phyloP scores from a whole-genome alignment of 2,797 vertebrate genomes.

The Paedocypris micromegethes region DNA sequence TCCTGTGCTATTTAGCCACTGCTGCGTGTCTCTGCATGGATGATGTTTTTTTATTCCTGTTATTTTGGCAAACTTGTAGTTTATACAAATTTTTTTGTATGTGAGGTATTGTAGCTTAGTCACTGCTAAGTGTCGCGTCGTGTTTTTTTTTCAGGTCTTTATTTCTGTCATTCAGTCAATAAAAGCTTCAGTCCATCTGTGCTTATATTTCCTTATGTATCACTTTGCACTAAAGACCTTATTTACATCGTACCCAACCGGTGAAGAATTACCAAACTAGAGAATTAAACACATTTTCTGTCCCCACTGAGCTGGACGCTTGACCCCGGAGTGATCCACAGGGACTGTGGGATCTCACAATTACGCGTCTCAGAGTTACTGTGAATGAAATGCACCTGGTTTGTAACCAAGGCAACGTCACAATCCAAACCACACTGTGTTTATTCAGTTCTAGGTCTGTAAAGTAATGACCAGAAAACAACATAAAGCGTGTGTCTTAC shows the following conservation, averaged over 20 bases:
- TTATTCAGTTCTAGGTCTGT: neutral
- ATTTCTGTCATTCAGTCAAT: too few species aligned
- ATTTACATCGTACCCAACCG: neutral
- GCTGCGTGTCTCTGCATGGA: too few species aligned
- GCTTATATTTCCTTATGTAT: neutral
- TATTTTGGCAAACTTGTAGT: too few species aligned
- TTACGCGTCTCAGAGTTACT: constrained; percentile 8
- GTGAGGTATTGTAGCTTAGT: too few species aligned
- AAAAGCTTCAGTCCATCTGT: too few species aligned
- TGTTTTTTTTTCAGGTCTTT: too few species aligned
- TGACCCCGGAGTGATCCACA: constrained; percentile 11
- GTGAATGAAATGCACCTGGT: constrained; percentile 6
- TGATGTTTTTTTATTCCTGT: too few species aligned
- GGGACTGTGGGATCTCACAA: constrained; percentile 9
- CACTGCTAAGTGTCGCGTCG: too few species aligned
- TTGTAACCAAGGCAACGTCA: constrained; percentile 28
- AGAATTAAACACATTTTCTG: constrained; percentile 2
- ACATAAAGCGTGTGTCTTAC: neutral
- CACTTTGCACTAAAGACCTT: neutral
- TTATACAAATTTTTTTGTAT: too few species aligned
- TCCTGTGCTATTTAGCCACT: too few species aligned
- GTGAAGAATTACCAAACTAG: constrained; percentile 5
- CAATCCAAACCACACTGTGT: constrained; percentile 19
- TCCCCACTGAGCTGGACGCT: constrained; percentile 9
- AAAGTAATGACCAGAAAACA: constrained; percentile 15